A percentile compares a stretch with the other conserved stretches of the same genome.
Evolutionary conservation across 2,888 invertebrate genomes (phyloP).

Genomic region (Antheraea yamamai): DNA sequence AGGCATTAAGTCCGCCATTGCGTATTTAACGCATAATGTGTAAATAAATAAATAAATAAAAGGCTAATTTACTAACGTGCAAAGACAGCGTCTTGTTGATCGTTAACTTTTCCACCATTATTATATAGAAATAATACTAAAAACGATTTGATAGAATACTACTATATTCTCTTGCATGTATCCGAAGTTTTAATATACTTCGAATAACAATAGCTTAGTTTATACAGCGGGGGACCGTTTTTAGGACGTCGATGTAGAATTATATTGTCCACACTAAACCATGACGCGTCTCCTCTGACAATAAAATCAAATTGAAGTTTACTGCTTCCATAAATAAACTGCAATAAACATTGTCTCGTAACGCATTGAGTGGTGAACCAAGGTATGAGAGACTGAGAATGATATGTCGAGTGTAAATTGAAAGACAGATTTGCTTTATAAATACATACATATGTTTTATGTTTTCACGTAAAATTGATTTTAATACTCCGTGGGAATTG

Average conservation of each 20-base stretch:
- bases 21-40: too few relatives aligned
- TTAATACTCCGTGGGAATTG: too few relatives aligned
- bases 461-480: too few relatives aligned
- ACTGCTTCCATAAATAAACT: constrained; percentile 58
- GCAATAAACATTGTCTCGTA: constrained; percentile 50
- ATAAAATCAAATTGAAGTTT: constrained; percentile 54
- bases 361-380: neutral
- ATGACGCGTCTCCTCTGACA: constrained; percentile 1
- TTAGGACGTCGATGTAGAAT: neutral
- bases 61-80: too few relatives aligned
- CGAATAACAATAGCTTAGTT: neutral
- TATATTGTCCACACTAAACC: neutral
- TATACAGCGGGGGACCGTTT: neutral
- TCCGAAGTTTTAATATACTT: neutral
- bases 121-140: too few relatives aligned
- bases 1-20: too few relatives aligned
- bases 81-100: too few relatives aligned
- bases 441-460: too few relatives aligned
- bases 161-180: neutral
- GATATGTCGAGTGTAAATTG: neutral
- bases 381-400: neutral
- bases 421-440: too few relatives aligned
- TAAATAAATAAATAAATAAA: too few relatives aligned
- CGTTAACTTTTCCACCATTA: too few relatives aligned
- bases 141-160: too few relatives aligned